These are phyloP conservation scores for Chelonoidis abingdonii DNA, from an alignment of 2,113 vertebrate species.

Conservation along the genomic window DNA sequence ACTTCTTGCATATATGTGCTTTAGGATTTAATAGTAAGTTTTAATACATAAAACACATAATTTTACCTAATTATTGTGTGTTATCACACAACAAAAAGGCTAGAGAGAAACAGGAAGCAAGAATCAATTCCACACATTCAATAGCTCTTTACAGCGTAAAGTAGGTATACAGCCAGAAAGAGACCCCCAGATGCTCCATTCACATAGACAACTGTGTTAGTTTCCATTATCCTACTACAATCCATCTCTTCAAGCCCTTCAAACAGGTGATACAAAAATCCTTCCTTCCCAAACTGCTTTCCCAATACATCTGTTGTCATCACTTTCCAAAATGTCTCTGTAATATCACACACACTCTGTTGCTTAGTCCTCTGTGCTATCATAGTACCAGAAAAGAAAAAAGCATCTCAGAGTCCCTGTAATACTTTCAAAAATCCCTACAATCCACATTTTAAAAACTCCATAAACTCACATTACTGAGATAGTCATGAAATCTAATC, in stretches of 20 bases:
- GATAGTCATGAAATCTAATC: background rate
- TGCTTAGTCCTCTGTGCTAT: background rate
- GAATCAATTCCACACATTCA: background rate
- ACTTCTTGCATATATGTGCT: background rate
- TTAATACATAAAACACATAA: background rate
- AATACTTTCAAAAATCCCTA: background rate
- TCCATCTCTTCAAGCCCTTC: background rate
- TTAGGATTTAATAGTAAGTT: background rate
- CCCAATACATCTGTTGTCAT: background rate
- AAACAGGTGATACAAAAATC: background rate
- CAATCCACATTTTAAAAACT: constrained; percentile 2
- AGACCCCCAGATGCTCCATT: background rate
- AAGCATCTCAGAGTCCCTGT: background rate
- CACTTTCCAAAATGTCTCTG: background rate
- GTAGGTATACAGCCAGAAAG: background rate
- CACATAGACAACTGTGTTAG: background rate
- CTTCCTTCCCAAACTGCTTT: background rate
- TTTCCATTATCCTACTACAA: background rate
- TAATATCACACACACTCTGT: background rate
- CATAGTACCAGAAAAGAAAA: background rate
- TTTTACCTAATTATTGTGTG: background rate
- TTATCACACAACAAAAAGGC: background rate
- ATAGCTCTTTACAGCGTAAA: background rate
- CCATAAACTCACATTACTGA: background rate
- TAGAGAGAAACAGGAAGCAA: background rate